Evolutionary conservation across 1,140 invertebrate genomes (phyloP).

Genomic region (Physella acuta): DNA sequence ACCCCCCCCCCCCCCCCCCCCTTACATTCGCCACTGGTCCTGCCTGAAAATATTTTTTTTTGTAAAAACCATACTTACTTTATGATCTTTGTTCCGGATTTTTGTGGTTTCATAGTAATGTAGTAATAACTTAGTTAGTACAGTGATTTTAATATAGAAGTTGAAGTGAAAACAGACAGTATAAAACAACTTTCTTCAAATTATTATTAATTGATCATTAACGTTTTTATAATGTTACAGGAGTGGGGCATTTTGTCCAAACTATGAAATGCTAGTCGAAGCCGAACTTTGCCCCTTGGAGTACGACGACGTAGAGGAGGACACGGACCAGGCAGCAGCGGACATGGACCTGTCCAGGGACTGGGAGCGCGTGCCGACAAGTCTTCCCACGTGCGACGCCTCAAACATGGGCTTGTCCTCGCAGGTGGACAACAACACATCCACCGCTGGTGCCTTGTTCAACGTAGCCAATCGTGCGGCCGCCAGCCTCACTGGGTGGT

Average conservation of each 20-base stretch:
- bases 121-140: no score
- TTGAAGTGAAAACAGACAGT: no score
- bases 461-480: slow-evolving; percentile 8
- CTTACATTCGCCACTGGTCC: no score
- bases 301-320: slow-evolving; percentile 20
- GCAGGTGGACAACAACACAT: slow-evolving; percentile 18
- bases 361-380: slow-evolving; percentile 23
- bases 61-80: no score
- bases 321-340: neutral
- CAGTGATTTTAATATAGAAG: no score
- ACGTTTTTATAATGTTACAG: no score
- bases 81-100: no score
- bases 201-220: no score
- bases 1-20: no score
- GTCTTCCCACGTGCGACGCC: slow-evolving; percentile 12
- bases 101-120: no score
- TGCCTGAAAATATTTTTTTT: no score
- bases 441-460: slow-evolving; percentile 18
- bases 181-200: no score
- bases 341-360: slow-evolving; percentile 19
- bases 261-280: slow-evolving; percentile 6
- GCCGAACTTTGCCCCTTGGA: slow-evolving; percentile 18
- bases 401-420: slow-evolving; percentile 12
- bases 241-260: slow-evolving; percentile 11
- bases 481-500: slow-evolving; percentile 20